These are phyloP conservation scores for Hepsetus odoe DNA, from an alignment of 2,113 vertebrate genomes.

Conservation along the genomic window DNA sequence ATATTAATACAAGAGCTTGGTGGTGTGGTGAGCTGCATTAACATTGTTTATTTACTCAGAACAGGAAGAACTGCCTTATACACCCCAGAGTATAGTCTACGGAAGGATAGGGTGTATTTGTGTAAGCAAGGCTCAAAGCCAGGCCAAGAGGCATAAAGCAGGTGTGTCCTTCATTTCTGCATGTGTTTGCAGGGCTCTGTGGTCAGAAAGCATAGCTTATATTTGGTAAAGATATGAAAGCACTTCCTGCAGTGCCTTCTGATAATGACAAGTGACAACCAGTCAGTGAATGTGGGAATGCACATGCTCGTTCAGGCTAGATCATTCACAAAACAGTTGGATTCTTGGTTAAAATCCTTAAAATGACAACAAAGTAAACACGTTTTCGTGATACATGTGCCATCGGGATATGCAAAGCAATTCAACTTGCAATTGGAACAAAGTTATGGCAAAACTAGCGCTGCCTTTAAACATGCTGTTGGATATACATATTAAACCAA, in stretches of 20 bases:
- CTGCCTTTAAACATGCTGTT: too few relatives aligned
- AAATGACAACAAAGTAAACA: too few relatives aligned
- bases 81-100: constrained; percentile 32
- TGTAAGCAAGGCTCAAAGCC: constrained; percentile 44
- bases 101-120: constrained; percentile 60
- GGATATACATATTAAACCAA: not conserved
- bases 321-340: not conserved
- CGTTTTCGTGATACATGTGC: too few relatives aligned
- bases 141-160: constrained; percentile 57
- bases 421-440: too few relatives aligned
- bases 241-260: constrained; percentile 39
- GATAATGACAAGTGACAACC: not conserved
- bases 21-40: constrained; percentile 37
- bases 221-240: not conserved
- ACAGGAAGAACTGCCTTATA: constrained; percentile 52
- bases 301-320: not conserved
- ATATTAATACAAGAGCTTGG: constrained; percentile 57
- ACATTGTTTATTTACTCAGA: constrained; percentile 49
- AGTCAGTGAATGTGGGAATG: not conserved
- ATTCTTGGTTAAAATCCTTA: too few relatives aligned
- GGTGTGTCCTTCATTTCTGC: constrained; percentile 50
- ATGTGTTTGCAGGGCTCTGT: constrained; percentile 23
- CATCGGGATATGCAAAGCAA: too few relatives aligned
- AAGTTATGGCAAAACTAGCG: too few relatives aligned
- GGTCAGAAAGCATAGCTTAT: constrained; percentile 37